Percentiles rank a stretch among this genome's conserved stretches.
phyloP scores from a whole-genome alignment of 2,113 vertebrate genomes.

The Tragelaphus scriptus region DNA sequence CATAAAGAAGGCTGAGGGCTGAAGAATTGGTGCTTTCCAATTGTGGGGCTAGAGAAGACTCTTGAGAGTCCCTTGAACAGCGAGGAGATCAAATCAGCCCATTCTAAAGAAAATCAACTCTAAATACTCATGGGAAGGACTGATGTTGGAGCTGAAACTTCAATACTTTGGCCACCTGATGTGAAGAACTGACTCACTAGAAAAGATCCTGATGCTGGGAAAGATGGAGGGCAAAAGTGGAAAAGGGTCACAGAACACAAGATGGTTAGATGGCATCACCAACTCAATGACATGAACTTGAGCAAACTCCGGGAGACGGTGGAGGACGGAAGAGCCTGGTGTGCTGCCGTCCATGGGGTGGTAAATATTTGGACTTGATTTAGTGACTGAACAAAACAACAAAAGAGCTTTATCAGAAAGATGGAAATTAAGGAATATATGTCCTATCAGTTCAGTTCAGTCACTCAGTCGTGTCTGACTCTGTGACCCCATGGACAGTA shows the following conservation, averaged over 20 bases:
- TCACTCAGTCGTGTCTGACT: accelerated
- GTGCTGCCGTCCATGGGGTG: neutral
- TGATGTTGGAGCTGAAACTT: neutral
- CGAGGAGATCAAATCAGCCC: neutral
- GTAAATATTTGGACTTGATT: neutral
- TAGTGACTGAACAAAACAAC: neutral
- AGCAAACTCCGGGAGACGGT: neutral
- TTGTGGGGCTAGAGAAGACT: neutral
- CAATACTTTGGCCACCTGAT: neutral
- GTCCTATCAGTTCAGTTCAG: neutral
- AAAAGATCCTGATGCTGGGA: neutral
- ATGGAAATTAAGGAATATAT: neutral
- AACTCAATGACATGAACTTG: neutral
- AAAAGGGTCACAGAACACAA: neutral
- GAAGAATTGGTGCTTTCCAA: neutral
- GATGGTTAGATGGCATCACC: neutral
- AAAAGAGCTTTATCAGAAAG: neutral
- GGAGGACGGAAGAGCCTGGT: neutral
- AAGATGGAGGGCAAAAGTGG: neutral
- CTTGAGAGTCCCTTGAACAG: neutral
- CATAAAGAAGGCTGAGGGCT: neutral
- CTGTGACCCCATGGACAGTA: accelerated
- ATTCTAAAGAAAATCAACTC: neutral
- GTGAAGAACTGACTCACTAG: neutral
- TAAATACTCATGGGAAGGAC: neutral